Evolutionary conservation across 1,140 invertebrate genomes (phyloP), one percentile per base, ranked within the genome.

Genomic region (Antheraea mylitta): DNA sequence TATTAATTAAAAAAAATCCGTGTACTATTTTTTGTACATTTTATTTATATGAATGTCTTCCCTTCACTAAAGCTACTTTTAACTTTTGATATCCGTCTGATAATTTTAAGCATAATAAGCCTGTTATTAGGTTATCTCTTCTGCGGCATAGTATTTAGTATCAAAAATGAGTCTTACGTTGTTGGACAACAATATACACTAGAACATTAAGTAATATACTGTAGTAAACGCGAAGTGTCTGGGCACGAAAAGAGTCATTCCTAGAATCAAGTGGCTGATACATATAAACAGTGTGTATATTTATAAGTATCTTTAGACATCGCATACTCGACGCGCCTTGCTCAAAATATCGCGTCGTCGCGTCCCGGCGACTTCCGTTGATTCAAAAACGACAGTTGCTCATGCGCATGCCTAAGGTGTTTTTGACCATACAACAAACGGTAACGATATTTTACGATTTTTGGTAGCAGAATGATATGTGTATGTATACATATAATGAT

Each of bases 321-420:
- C 72, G 53, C 68, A 73, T 67, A 73, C 78, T 63, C 75, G 69
- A 78, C 78, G 80, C 77, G 80, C 80, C 77, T 79, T 74, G 79
- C 85, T 88, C 81, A 82, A 89, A 89, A 89, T 89, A 89, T 85
- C 85, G 77, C 80, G 78, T 80, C 84, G 78, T 42, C 38, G 18
- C 58, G 58, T 70, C 78, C 82, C 70, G 80, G 77, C 83, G 76
- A 88, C 88, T 89, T 89, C 86, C 86, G 88, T 80, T 78, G 85
- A 87, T 89, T 87, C 81, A 81, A 68, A 69, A 62, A 22, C n/a
- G 60, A 67, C 36, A 63, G 53, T 48, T 64, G 67, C 67, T 63
- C 59, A 58, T 69, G 67, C 67, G 59, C 59, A 58, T 69, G 42
- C 64, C 8, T 42, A 42, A n/a, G 64, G 36, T 16, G 70, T 67